Evolutionary conservation across 1,140 invertebrate genomes (phyloP).

Genomic region (Galleria mellonella): DNA sequence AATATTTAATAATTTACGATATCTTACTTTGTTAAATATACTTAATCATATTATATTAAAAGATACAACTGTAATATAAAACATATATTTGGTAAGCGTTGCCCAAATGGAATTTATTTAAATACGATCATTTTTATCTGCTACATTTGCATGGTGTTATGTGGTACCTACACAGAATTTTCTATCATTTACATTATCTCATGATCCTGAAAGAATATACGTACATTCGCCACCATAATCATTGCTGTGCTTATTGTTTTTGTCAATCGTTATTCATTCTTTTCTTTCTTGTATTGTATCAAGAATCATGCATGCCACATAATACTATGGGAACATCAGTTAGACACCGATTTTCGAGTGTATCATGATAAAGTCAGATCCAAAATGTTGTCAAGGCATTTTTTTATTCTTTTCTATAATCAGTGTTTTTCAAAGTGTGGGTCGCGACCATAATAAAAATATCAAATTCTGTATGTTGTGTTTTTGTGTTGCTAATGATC

Average conservation of each 20-base stretch:
- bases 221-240: too few relatives aligned
- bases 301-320: conserved; percentile 55
- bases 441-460: not conserved
- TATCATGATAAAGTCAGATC: conserved; percentile 58
- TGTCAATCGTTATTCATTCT: too few relatives aligned
- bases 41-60: too few relatives aligned
- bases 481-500: too few relatives aligned
- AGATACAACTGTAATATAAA: too few relatives aligned
- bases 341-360: conserved; percentile 34
- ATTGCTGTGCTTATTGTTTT: too few relatives aligned
- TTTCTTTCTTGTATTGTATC: too few relatives aligned
- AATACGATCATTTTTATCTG: not conserved
- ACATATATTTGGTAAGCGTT: too few relatives aligned
- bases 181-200: conserved; percentile 10
- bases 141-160: conserved; percentile 60
- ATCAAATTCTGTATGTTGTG: too few relatives aligned
- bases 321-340: conserved; percentile 54
- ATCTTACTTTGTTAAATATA: too few relatives aligned
- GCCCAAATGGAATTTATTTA: too few relatives aligned
- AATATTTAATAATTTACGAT: too few relatives aligned
- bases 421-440: not conserved
- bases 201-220: not conserved
- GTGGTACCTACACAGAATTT: conserved; percentile 39
- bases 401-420: not conserved
- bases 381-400: conserved; percentile 52